Conservation (phyloP, 2,888 invertebrate species). For the Drosophila rellima region DNA sequence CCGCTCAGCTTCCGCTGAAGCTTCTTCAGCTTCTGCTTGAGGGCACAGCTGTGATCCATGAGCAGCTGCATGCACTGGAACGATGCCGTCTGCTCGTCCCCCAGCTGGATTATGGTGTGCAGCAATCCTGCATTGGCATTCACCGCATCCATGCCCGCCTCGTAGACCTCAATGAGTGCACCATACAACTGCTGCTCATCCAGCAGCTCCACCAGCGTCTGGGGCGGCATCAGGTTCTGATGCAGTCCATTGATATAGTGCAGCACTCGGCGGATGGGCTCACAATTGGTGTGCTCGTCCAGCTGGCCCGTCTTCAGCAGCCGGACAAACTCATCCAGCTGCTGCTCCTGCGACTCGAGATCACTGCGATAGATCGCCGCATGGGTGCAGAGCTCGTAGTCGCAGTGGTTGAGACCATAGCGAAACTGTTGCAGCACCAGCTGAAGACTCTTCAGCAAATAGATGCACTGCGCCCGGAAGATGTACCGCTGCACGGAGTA, state of each 20-base stretch:
- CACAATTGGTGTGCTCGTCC: slow-evolving; percentile 97
- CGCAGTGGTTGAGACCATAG: slow-evolving; percentile 91
- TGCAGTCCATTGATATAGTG: slow-evolving; percentile 94
- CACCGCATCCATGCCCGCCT: slow-evolving; percentile 90
- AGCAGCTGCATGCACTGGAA: slow-evolving; percentile 91
- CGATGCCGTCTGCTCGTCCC: slow-evolving; percentile 89
- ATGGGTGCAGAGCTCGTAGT: slow-evolving; percentile 93
- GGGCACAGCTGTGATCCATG: slow-evolving; percentile 89
- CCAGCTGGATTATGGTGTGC: slow-evolving; percentile 87
- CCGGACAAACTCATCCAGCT: slow-evolving; percentile 94
- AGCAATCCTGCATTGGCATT: slow-evolving; percentile 88
- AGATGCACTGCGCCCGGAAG: slow-evolving; percentile 91
- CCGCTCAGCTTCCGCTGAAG: slow-evolving; percentile 89
- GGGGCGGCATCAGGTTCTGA: slow-evolving; percentile 91
- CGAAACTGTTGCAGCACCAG: slow-evolving; percentile 90
- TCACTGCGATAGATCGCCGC: slow-evolving; percentile 95
- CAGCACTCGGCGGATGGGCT: slow-evolving; percentile 93
- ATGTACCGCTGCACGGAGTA: slow-evolving; percentile 96
- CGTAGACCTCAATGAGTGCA: slow-evolving; percentile 87
- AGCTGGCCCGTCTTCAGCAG: slow-evolving; percentile 95
- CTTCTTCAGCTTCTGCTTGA: slow-evolving; percentile 93
- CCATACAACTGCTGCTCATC: slow-evolving; percentile 89
- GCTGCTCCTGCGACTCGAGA: slow-evolving; percentile 95
- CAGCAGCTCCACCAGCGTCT: slow-evolving; percentile 87
- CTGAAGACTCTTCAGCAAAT: slow-evolving; percentile 91